These are phyloP conservation scores for Paralvinella palmiformis DNA, from an alignment of 1,140 invertebrate species.

Conservation along the genomic window DNA sequence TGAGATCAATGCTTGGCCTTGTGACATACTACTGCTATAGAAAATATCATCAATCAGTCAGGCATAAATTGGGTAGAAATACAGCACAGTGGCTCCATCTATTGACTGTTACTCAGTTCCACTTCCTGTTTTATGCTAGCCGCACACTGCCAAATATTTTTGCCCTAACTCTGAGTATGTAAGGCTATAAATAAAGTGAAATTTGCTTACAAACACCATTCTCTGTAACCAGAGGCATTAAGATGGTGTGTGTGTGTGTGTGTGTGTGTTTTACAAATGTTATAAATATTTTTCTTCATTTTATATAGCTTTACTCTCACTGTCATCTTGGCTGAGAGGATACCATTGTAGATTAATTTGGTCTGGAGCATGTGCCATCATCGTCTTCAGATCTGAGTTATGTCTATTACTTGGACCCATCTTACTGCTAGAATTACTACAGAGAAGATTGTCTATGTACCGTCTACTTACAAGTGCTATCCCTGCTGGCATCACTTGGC, in stretches of 20 bases:
- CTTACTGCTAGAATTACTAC: slow-evolving; percentile 69
- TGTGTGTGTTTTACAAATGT: not conserved
- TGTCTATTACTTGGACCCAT: slow-evolving; percentile 81
- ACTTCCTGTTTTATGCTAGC: slow-evolving; percentile 95
- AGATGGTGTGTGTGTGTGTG: not conserved
- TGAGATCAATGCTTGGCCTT: no score
- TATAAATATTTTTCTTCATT: slow-evolving; percentile 10
- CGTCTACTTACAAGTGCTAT: slow-evolving; percentile 33
- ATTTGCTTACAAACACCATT: not conserved
- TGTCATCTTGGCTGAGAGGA: slow-evolving; percentile 76
- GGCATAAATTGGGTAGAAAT: no score
- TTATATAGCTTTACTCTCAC: slow-evolving; percentile 76
- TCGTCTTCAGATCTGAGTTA: slow-evolving; percentile 88
- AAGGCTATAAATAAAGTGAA: not conserved
- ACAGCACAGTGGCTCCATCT: slow-evolving; percentile 67
- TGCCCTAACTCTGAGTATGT: slow-evolving; percentile 81
- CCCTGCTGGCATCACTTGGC: slow-evolving; percentile 61
- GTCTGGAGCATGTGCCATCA: slow-evolving; percentile 74
- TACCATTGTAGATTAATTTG: slow-evolving; percentile 71
- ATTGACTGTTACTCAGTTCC: slow-evolving; percentile 88
- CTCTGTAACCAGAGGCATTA: not conserved
- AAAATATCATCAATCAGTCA: no score
- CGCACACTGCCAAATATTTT: slow-evolving; percentile 94
- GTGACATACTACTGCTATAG: no score
- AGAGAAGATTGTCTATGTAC: slow-evolving; percentile 51